These are phyloP conservation scores for Ciconia nigra DNA, from an alignment of 2,797 vertebrate species.

Conservation along the genomic window DNA sequence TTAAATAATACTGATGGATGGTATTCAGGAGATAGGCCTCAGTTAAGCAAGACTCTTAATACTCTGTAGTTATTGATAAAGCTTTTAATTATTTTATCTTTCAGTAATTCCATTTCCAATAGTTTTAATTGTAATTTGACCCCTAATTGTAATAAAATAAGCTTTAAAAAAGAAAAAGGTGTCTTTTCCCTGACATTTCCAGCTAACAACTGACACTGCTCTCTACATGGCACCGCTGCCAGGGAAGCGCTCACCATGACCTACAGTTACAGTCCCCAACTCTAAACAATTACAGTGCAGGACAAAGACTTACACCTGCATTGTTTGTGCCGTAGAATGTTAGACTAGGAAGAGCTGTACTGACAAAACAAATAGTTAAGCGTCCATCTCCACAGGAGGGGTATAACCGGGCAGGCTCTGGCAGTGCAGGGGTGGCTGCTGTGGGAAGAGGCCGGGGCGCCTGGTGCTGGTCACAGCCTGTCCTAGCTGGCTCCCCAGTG, in stretches of 20 bases:
- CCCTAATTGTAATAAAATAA: neutral
- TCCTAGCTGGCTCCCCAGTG: neutral
- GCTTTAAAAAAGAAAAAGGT: neutral
- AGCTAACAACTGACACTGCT: neutral
- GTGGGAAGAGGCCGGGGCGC: neutral
- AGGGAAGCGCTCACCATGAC: neutral
- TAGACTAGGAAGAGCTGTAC: neutral
- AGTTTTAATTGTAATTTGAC: neutral
- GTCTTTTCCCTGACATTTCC: neutral
- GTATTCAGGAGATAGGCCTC: neutral
- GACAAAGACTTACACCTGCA: neutral
- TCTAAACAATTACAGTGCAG: neutral
- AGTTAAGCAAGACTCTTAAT: neutral
- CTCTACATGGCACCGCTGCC: fast-evolving
- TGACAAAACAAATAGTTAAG: neutral
- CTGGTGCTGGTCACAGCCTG: fast-evolving
- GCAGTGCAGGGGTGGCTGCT: fast-evolving
- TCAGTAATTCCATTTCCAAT: neutral
- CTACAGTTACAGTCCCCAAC: neutral
- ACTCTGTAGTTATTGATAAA: neutral
- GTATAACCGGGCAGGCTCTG: neutral
- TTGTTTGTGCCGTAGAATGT: neutral
- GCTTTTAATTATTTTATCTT: neutral
- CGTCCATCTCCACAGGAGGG: fast-evolving
- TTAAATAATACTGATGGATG: neutral